Percentiles rank a stretch among this genome's conserved stretches.
Conservation (phyloP, 1,140 invertebrate species). For the Metopolophium dirhodum region DNA sequence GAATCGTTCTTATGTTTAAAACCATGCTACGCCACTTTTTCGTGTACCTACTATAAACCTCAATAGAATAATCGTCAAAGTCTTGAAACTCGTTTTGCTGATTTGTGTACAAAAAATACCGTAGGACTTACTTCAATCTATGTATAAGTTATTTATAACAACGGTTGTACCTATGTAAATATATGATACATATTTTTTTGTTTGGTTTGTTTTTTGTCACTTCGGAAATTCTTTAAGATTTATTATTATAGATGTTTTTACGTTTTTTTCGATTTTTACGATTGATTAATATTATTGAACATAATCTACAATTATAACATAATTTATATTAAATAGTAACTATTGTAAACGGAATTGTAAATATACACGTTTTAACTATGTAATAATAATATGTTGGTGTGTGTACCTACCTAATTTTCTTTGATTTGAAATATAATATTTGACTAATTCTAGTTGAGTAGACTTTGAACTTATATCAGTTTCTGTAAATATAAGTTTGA, state of each 20-base stretch:
- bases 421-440: not conserved
- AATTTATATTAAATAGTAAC: not conserved
- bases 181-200: conserved; percentile 49
- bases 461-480: not conserved
- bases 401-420: not conserved
- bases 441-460: not conserved
- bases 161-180: not conserved
- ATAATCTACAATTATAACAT: conserved; percentile 23
- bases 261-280: conserved; percentile 20
- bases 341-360: conserved; percentile 36
- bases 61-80: not conserved
- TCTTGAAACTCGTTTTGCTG: not conserved
- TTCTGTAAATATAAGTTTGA: conserved; percentile 24
- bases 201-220: conserved; percentile 24
- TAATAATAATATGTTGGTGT: conserved; percentile 22
- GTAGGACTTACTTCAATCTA: not conserved
- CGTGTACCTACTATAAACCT: not conserved
- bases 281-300: conserved; percentile 33
- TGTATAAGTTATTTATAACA: not conserved
- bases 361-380: conserved; percentile 33
- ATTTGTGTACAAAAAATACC: conserved; percentile 24
- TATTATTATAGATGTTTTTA: conserved; percentile 23
- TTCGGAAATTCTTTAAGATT: conserved; percentile 19
- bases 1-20: not conserved
- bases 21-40: not conserved